phyloP scores from a whole-genome alignment of 2,888 invertebrate species.

The Arrhopalites spinosus region DNA sequence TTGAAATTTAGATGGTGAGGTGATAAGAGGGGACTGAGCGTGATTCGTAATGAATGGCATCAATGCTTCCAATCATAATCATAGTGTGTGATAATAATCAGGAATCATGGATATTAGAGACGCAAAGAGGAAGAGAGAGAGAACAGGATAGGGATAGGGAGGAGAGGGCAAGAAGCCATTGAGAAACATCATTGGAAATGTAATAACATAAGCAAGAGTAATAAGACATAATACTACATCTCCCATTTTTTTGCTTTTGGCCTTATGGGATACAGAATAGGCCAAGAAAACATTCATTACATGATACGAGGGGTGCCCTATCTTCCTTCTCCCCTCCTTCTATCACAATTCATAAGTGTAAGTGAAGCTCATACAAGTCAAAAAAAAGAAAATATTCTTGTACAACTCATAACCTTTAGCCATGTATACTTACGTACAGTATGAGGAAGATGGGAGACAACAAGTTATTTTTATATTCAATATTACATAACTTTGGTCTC shows the following conservation, averaged over 20 bases:
- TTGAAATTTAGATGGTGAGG: conserved; percentile 22
- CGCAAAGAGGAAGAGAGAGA: not conserved
- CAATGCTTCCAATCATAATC: not conserved
- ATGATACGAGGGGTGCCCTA: not conserved
- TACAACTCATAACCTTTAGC: no score
- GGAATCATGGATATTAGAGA: conserved; percentile 3
- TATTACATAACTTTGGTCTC: no score
- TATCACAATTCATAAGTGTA: no score
- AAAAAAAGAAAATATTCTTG: no score
- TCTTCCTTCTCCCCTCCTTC: not conserved
- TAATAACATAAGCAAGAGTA: not conserved
- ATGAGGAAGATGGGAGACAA: no score
- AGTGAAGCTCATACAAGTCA: no score
- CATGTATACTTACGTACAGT: no score
- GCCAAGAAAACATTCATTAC: no score
- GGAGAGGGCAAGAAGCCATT: not conserved
- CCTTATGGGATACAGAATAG: no score
- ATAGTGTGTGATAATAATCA: not conserved
- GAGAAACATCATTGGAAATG: not conserved
- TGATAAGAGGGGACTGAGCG: conserved; percentile 17
- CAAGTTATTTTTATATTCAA: no score
- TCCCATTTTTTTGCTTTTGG: not conserved
- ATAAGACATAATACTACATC: not conserved
- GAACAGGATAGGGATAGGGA: not conserved
- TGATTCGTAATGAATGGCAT: conserved; percentile 33